Evolutionary conservation across 2,888 invertebrate species (phyloP).

Genomic region (Aspidiotus destructor): DNA sequence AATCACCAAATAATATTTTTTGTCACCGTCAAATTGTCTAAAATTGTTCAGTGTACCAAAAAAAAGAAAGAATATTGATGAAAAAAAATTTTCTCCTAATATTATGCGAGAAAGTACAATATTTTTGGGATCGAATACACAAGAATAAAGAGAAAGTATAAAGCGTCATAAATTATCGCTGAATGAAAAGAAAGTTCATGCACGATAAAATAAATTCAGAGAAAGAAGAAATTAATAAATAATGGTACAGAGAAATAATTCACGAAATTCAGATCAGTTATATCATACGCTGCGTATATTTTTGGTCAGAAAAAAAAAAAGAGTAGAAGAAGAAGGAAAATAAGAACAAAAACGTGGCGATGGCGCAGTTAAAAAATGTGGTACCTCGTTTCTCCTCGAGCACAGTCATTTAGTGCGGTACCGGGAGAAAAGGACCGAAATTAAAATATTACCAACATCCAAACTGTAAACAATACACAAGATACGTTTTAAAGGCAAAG

Average conservation of each 20-base stretch:
- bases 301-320: conserved; percentile 6
- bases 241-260: too few relatives aligned
- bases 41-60: too few relatives aligned
- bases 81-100: too few relatives aligned
- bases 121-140: too few relatives aligned
- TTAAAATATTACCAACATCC: conserved; percentile 32
- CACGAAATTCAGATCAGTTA: too few relatives aligned
- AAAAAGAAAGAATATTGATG: too few relatives aligned
- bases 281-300: too few relatives aligned
- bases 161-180: neutral
- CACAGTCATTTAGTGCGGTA: conserved; percentile 46
- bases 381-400: conserved; percentile 43
- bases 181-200: neutral
- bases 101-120: too few relatives aligned
- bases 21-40: too few relatives aligned
- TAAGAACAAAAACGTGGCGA: conserved; percentile 9
- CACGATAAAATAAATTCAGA: neutral
- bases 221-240: neutral
- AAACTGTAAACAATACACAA: conserved; percentile 28
- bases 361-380: conserved; percentile 11
- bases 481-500: conserved; percentile 8
- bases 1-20: too few relatives aligned
- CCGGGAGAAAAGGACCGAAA: conserved; percentile 38
- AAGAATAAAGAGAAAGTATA: too few relatives aligned
- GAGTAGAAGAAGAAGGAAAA: conserved; percentile 12